Base-by-base conservation (phyloP, 2,113 vertebrate species). In the Onychostruthus taczanowskii region DNA sequence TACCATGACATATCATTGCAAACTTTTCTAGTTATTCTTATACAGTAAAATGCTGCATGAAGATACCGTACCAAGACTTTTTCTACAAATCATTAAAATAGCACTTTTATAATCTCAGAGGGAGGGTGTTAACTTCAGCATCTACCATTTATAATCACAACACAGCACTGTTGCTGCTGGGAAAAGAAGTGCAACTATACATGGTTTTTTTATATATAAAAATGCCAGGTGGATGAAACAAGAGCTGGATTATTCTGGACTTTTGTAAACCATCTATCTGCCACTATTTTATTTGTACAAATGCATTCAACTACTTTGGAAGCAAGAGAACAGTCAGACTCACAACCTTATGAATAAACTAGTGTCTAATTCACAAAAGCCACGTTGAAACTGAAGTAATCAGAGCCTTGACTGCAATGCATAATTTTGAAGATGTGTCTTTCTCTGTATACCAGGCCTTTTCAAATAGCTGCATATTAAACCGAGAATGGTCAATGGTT, bases 161-260 rank as follows among this genome's bases (percentile, higher is more conserved):
- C 31, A 66, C 5, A 22, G 46, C 41, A 61, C 41, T 83, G n/a
- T 49, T 92, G 87, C 53, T 80, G 44, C 28, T 49, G n/a, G 33
- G 49, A 16, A 76, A 68, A 37, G 18, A 86, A 83, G 58, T 44
- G 77, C 41, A 88, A 76, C 56, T 77, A 73, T 53, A 73, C 7
- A 35, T 24, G 52, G 52, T 66, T 83, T 91, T 87, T 88, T 74
- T 41, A 86, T 7, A 69, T n/a, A 76, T 9, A 77, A 84, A 92
- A 83, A 80, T 46, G 28, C 41, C 63, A 69, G 4, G 23, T 72
- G 86, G 41, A 77, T 13, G 37, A 90, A 89, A 96, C 53, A 96
- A 94, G 87, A 88, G n/a, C 50, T 84, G 26, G 22, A 66, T 96
- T 96, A 64, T 94, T 83, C 70, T 58, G 58, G 53, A 49, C 26